Evolutionary conservation across 2,888 invertebrate genomes (phyloP).

Genomic region (Clusia tigrina): DNA sequence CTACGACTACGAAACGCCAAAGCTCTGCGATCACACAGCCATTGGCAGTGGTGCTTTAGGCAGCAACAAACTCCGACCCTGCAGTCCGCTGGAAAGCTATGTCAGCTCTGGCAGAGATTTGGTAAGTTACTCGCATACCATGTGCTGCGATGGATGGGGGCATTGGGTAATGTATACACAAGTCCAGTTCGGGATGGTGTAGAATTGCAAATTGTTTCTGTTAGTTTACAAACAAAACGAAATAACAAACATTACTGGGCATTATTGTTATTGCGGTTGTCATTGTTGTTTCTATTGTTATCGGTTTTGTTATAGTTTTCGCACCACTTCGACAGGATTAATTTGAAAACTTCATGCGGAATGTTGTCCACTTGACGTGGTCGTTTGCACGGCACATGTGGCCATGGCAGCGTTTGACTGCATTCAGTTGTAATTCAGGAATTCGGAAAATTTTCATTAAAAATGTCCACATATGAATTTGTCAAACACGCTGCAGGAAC

Average conservation of each 20-base stretch:
- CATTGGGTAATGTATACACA: too few relatives aligned
- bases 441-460: too few relatives aligned
- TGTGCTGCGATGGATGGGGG: too few relatives aligned
- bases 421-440: too few relatives aligned
- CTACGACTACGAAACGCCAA: conserved; percentile 79
- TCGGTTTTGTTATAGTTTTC: background rate
- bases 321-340: background rate
- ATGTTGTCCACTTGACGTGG: background rate
- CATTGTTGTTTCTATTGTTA: too few relatives aligned
- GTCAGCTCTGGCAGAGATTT: conserved; percentile 68
- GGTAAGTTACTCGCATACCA: conserved; percentile 57
- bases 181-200: too few relatives aligned
- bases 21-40: conserved; percentile 82
- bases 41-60: conserved; percentile 63
- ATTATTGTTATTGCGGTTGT: too few relatives aligned
- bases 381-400: background rate
- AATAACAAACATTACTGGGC: too few relatives aligned
- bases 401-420: background rate
- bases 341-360: background rate
- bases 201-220: too few relatives aligned
- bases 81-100: conserved; percentile 82
- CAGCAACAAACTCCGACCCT: conserved; percentile 72
- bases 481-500: too few relatives aligned
- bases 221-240: too few relatives aligned
- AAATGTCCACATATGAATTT: too few relatives aligned